These are phyloP conservation scores for Atta cephalotes DNA, from an alignment of 1,140 invertebrate genomes.

Conservation along the genomic window DNA sequence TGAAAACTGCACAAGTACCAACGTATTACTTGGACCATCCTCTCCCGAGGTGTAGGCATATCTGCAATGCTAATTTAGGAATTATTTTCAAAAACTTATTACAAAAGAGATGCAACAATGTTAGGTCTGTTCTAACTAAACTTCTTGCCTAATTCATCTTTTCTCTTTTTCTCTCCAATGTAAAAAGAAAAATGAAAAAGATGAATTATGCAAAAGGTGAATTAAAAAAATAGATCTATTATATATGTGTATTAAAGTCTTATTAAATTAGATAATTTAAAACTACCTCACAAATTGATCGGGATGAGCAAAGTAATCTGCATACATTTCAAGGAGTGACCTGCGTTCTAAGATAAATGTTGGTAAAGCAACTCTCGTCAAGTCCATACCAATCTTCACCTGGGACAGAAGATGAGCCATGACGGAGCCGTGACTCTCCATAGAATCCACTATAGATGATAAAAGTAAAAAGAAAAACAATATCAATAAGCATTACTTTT, in stretches of 20 bases:
- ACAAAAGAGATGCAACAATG: too few species aligned
- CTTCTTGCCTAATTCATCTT: too few species aligned
- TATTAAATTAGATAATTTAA: constrained; percentile 38
- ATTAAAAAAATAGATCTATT: constrained; percentile 85
- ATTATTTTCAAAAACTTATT: constrained; percentile 72
- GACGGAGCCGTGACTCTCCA: constrained; percentile 98
- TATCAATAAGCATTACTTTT: constrained; percentile 27
- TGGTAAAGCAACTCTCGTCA: constrained; percentile 98
- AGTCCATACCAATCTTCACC: constrained; percentile 99
- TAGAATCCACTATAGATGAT: constrained; percentile 88
- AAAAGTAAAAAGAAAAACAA: constrained; percentile 48
- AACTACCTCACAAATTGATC: constrained; percentile 97
- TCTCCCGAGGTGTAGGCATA: constrained; percentile 92
- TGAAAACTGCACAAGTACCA: constrained; percentile 99
- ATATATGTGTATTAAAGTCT: constrained; percentile 87
- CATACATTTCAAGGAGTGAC: constrained; percentile 98
- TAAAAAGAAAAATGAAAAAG: too few species aligned
- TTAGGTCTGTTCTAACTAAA: too few species aligned
- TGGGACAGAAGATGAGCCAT: constrained; percentile 97
- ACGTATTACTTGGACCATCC: constrained; percentile 96
- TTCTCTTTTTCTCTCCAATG: too few species aligned
- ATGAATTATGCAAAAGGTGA: too few species aligned
- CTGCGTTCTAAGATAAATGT: constrained; percentile 98
- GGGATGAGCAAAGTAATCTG: constrained; percentile 99
- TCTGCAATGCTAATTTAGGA: constrained; percentile 91